A percentile compares a stretch with the other conserved stretches of the same genome.
phyloP scores from a whole-genome alignment of 2,113 vertebrate genomes.

The Saccopteryx bilineata region DNA sequence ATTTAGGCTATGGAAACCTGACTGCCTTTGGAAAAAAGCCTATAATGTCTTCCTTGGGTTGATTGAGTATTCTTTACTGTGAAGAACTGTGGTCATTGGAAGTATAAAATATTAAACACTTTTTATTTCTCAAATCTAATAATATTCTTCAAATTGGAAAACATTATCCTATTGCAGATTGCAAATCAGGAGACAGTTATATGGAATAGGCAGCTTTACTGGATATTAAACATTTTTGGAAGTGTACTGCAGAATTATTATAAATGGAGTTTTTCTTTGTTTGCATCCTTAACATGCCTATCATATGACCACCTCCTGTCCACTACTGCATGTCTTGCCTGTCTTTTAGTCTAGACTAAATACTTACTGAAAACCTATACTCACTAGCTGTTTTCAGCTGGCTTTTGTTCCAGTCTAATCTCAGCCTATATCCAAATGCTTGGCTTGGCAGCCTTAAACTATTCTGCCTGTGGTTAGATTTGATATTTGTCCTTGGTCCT shows the following conservation, averaged over 20 bases:
- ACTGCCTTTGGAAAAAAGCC: not conserved
- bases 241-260: not conserved
- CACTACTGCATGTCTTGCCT: not conserved
- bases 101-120: not conserved
- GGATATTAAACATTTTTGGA: not conserved
- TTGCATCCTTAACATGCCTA: not conserved
- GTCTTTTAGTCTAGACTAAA: not conserved
- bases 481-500: not conserved
- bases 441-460: not conserved
- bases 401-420: not conserved
- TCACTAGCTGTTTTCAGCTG: not conserved
- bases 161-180: not conserved
- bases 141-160: not conserved
- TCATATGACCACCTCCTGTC: accelerated
- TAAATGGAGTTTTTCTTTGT: not conserved
- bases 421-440: not conserved
- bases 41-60: not conserved
- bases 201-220: not conserved
- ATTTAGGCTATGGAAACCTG: not conserved
- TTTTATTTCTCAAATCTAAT: slow-evolving; percentile 16
- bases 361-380: not conserved
- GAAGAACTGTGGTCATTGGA: slow-evolving; percentile 25
- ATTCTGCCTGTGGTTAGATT: not conserved
- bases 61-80: slow-evolving; percentile 18
- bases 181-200: not conserved